Percentiles rank a stretch among this genome's conserved stretches.
Evolutionary conservation across 2,888 invertebrate genomes (phyloP).

Genomic region (Bembecia ichneumoniformis): DNA sequence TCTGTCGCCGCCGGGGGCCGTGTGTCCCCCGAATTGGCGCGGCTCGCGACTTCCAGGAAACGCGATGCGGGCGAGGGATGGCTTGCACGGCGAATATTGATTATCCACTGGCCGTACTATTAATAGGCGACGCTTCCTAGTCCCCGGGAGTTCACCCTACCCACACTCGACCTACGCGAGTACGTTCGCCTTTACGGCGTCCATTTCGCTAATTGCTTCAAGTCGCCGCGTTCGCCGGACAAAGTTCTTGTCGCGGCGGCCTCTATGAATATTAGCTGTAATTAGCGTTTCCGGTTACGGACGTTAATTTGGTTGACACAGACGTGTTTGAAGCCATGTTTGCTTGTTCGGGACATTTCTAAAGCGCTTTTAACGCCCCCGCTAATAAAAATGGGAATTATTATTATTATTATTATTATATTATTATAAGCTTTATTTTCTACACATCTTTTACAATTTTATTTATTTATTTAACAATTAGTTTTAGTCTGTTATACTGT

Average conservation of each 20-base stretch:
- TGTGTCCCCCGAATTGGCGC: constrained; percentile 10
- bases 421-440: no score
- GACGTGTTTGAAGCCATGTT: neutral
- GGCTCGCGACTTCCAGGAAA: constrained; percentile 47
- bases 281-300: constrained; percentile 1
- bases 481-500: no score
- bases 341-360: no score
- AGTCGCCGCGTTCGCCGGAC: constrained; percentile 20
- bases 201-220: constrained; percentile 53
- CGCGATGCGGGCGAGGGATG: constrained; percentile 44
- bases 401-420: no score
- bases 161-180: constrained; percentile 1
- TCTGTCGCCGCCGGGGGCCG: constrained; percentile 55
- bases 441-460: no score
- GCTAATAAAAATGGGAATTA: no score
- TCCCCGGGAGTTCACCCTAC: neutral
- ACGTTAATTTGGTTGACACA: neutral
- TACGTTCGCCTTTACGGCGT: constrained; percentile 20
- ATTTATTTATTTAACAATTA: no score
- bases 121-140: constrained; percentile 33
- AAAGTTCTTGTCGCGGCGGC: constrained; percentile 7
- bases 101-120: constrained; percentile 49
- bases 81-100: constrained; percentile 56
- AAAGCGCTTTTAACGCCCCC: no score
- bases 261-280: constrained; percentile 4